Conservation (phyloP, 2,888 invertebrate species). For the Thecophora atra region DNA sequence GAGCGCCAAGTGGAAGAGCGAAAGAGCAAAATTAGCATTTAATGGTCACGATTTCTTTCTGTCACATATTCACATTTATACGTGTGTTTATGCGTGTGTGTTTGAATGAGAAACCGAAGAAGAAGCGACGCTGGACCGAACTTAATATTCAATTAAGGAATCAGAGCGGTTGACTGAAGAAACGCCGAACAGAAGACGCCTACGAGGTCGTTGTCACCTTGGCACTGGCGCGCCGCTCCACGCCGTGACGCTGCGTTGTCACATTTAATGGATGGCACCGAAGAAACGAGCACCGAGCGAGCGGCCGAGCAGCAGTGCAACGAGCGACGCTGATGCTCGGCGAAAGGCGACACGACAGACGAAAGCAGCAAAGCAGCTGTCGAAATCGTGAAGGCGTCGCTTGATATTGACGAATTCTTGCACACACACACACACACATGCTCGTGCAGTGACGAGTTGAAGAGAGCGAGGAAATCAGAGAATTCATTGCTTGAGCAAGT, state of each 20-base stretch:
- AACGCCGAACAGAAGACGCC: neutral
- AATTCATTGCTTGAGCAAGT: no score
- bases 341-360: no score
- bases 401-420: slow-evolving; percentile 36
- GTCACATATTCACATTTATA: neutral
- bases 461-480: no score
- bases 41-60: slow-evolving; percentile 53
- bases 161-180: slow-evolving; percentile 12
- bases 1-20: neutral
- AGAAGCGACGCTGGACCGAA: neutral
- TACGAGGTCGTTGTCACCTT: slow-evolving; percentile 27
- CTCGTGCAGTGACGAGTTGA: no score
- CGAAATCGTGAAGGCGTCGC: slow-evolving; percentile 32
- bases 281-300: no score
- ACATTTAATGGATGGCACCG: slow-evolving; percentile 19
- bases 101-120: slow-evolving; percentile 1
- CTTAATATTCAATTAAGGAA: slow-evolving; percentile 21
- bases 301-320: neutral
- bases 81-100: neutral
- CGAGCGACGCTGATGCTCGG: neutral
- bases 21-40: slow-evolving; percentile 50
- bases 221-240: neutral
- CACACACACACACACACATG: neutral
- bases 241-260: slow-evolving; percentile 9
- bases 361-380: slow-evolving; percentile 6